Evolutionary conservation across 2,888 invertebrate species (phyloP).

Genomic region (Spilosoma lubricipeda): DNA sequence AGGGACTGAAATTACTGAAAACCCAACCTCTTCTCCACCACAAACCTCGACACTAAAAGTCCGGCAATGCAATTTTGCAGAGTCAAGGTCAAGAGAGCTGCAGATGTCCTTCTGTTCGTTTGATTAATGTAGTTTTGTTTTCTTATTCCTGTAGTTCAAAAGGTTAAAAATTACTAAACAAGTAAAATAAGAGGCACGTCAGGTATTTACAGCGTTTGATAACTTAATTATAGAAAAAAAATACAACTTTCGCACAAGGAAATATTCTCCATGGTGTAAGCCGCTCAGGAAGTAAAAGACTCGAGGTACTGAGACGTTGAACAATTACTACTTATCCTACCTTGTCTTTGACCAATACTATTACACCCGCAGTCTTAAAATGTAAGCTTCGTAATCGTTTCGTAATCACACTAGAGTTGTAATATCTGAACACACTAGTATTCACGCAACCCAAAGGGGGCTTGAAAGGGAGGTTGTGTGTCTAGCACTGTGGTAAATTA

Average conservation of each 20-base stretch:
- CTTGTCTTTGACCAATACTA: not conserved
- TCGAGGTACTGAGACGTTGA: not conserved
- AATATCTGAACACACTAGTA: not conserved
- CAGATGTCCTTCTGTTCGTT: no score
- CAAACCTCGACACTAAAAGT: no score
- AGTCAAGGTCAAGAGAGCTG: no score
- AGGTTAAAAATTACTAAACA: no score
- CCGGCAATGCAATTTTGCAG: not conserved
- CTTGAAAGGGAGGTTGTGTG: conserved; percentile 5
- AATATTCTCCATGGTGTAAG: not conserved
- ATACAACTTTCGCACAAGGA: not conserved
- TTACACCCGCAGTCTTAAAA: not conserved
- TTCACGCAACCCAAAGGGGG: not conserved
- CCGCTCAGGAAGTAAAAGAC: not conserved
- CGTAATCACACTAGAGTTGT: not conserved
- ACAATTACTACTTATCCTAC: not conserved
- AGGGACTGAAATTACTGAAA: not conserved
- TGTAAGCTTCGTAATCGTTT: not conserved
- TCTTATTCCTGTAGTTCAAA: no score
- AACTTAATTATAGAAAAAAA: not conserved
- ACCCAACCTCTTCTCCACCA: no score
- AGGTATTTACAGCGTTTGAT: no score
- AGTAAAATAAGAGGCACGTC: no score
- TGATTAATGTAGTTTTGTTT: no score
- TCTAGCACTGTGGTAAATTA: conserved; percentile 20